Conservation (phyloP, 1,140 invertebrate species). For the Holotrichia oblita region DNA sequence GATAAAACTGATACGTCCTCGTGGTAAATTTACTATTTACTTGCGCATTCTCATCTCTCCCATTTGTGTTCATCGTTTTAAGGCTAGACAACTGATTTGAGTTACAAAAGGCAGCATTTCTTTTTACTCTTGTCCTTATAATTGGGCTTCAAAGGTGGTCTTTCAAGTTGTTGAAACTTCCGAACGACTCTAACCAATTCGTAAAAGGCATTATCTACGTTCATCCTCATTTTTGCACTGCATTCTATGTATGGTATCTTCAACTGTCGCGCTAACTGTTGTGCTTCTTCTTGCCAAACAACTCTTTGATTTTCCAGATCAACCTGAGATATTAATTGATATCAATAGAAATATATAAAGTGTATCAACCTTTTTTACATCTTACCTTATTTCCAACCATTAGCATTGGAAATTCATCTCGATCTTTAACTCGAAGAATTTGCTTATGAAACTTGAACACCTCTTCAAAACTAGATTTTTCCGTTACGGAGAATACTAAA, state of each 20-base stretch:
- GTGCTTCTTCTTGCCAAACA: slow-evolving; percentile 85
- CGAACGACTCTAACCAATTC: slow-evolving; percentile 91
- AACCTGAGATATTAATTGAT: slow-evolving; percentile 61
- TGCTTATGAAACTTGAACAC: slow-evolving; percentile 93
- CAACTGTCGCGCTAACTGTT: slow-evolving; percentile 84
- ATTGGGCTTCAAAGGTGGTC: slow-evolving; percentile 79
- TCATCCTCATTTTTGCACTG: slow-evolving; percentile 94
- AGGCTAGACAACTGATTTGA: neutral
- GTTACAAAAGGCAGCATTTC: slow-evolving; percentile 80
- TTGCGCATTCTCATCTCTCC: neutral
- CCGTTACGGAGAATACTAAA: slow-evolving; percentile 92
- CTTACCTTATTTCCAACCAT: slow-evolving; percentile 94
- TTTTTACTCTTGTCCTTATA: slow-evolving; percentile 78
- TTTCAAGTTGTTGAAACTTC: slow-evolving; percentile 88
- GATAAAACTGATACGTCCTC: too few relatives aligned
- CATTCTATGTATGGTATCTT: slow-evolving; percentile 96
- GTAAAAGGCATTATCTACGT: slow-evolving; percentile 96
- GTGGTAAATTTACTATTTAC: neutral
- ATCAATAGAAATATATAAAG: neutral
- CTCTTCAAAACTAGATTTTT: slow-evolving; percentile 93
- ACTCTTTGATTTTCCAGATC: slow-evolving; percentile 90
- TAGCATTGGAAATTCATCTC: slow-evolving; percentile 95
- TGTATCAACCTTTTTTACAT: neutral
- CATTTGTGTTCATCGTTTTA: neutral
- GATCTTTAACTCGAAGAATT: slow-evolving; percentile 92